Evolutionary conservation across 2,113 vertebrate species (phyloP).

Genomic region (Siniperca knerii): DNA sequence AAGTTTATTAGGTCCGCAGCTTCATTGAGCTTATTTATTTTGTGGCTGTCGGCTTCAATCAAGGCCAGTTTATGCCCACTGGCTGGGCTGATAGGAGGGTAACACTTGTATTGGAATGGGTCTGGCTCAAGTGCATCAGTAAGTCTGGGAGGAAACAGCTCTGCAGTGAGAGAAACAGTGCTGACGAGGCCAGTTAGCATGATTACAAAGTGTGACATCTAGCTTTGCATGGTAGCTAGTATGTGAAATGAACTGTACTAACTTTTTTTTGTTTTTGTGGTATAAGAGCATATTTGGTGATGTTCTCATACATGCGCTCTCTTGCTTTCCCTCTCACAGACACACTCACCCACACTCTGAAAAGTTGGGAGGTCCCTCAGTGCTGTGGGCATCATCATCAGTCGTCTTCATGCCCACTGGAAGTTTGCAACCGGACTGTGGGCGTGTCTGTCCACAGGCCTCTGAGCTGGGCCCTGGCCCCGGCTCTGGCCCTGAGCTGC

Average conservation of each 20-base stretch:
- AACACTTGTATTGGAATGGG: conserved; percentile 27
- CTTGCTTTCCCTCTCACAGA: conserved; percentile 6
- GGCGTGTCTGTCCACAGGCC: conserved; percentile 87
- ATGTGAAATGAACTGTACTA: conserved; percentile 5
- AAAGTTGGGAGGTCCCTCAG: conserved; percentile 88
- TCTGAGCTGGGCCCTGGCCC: conserved; percentile 77
- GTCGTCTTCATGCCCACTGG: conserved; percentile 89
- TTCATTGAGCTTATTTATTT: conserved; percentile 82
- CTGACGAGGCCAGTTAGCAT: not conserved
- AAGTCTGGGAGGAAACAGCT: conserved; percentile 19
- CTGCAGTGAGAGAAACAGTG: conserved; percentile 4
- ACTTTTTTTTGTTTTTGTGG: conserved; percentile 20
- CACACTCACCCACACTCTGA: conserved; percentile 90
- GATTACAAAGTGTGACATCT: conserved; percentile 31
- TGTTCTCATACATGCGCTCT: conserved; percentile 19
- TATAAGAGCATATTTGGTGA: not conserved
- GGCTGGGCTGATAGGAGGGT: conserved; percentile 19
- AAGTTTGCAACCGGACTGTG: conserved; percentile 85
- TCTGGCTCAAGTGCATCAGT: conserved; percentile 10
- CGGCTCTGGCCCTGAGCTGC: conserved; percentile 76
- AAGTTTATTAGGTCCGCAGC: conserved; percentile 79
- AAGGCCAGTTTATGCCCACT: conserved; percentile 62
- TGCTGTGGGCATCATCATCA: conserved; percentile 82
- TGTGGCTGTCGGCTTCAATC: conserved; percentile 76
- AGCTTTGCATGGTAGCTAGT: conserved; percentile 11